Evolutionary conservation across 2,888 invertebrate species (phyloP).

Genomic region (Conchocele bisecta): DNA sequence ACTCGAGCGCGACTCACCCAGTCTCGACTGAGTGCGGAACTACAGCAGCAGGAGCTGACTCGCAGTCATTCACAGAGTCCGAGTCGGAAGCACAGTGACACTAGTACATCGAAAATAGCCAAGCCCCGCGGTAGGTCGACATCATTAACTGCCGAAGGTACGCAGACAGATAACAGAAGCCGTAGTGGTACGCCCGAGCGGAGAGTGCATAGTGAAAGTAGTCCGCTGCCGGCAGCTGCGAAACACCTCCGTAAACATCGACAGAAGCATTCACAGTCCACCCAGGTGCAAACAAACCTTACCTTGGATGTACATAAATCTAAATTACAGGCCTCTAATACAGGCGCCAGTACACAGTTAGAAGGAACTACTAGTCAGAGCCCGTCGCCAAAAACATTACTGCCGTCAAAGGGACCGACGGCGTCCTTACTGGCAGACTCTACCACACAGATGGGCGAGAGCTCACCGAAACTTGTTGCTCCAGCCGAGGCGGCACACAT

Average conservation of each 20-base stretch:
- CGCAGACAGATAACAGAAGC: slow-evolving; percentile 38
- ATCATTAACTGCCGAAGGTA: slow-evolving; percentile 54
- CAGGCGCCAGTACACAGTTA: slow-evolving; percentile 13
- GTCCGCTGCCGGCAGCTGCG: slow-evolving; percentile 41
- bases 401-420: slow-evolving; percentile 71
- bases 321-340: slow-evolving; percentile 3
- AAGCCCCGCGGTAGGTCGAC: slow-evolving; percentile 56
- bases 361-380: slow-evolving; percentile 37
- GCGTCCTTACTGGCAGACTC: slow-evolving; percentile 62
- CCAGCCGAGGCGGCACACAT: slow-evolving; percentile 64
- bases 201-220: slow-evolving; percentile 63
- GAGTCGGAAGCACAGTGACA: slow-evolving; percentile 52
- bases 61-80: slow-evolving; percentile 73
- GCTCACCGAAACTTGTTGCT: slow-evolving; percentile 73
- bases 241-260: slow-evolving; percentile 7
- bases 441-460: no score
- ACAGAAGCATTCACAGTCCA: slow-evolving; percentile 15
- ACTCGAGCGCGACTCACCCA: slow-evolving; percentile 37
- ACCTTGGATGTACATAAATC: slow-evolving; percentile 27
- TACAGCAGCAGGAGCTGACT: slow-evolving; percentile 43
- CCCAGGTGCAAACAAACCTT: slow-evolving; percentile 29
- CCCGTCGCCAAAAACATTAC: slow-evolving; percentile 74
- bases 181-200: slow-evolving; percentile 57
- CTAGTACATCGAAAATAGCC: slow-evolving; percentile 25
- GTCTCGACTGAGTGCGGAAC: slow-evolving; percentile 55